Conservation (phyloP, 2,113 vertebrate species). For the Chaetodon auriga region DNA sequence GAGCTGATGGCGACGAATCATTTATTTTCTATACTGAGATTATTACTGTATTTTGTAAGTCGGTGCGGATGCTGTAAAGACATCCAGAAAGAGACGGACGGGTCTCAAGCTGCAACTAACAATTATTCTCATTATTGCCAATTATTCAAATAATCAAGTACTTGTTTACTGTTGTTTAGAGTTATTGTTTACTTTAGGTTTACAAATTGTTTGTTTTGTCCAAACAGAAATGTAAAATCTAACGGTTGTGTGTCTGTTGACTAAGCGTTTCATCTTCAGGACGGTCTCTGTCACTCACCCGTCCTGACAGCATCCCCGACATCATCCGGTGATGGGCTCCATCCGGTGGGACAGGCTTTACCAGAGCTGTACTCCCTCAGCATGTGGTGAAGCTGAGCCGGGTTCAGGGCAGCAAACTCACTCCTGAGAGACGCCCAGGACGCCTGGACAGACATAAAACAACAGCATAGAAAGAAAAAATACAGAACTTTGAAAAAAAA, state of each 20-base stretch:
- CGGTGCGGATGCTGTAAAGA: too few species aligned
- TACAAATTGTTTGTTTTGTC: too few species aligned
- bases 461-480: background rate
- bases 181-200: too few species aligned
- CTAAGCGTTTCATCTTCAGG: too few species aligned
- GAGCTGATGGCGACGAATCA: too few species aligned
- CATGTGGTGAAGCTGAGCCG: constrained; percentile 87
- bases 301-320: constrained; percentile 72
- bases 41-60: too few species aligned
- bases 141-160: too few species aligned
- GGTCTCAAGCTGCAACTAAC: background rate
- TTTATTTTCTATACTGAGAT: too few species aligned
- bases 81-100: too few species aligned
- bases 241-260: too few species aligned
- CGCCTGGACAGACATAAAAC: constrained; percentile 64
- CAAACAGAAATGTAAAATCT: too few species aligned
- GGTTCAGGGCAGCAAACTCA: constrained; percentile 81
- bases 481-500: background rate
- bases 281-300: constrained; percentile 60
- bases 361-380: constrained; percentile 81
- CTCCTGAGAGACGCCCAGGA: constrained; percentile 82
- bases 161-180: too few species aligned
- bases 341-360: constrained; percentile 69
- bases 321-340: constrained; percentile 78
- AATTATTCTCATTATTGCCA: background rate